phyloP scores from a whole-genome alignment of 2,113 vertebrate genomes.

The Tupaia tana region DNA sequence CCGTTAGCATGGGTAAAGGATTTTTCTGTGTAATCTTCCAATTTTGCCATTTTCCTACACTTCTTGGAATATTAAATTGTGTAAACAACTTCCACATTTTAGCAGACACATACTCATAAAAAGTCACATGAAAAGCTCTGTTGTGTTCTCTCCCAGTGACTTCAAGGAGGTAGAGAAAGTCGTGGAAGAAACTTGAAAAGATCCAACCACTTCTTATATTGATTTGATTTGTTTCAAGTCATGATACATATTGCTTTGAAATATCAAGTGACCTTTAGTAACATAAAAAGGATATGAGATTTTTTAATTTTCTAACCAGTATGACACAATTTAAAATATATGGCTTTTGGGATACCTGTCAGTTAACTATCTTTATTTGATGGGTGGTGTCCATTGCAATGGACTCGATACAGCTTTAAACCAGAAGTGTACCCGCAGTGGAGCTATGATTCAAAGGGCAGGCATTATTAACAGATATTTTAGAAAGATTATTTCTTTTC shows the following conservation, averaged over 20 bases:
- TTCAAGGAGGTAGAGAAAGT: background rate
- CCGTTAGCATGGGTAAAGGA: background rate
- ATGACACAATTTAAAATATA: background rate
- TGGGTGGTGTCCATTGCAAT: background rate
- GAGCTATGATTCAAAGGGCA: background rate
- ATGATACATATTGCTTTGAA: background rate
- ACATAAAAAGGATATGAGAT: conserved; percentile 15
- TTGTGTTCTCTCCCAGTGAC: background rate
- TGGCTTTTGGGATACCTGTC: background rate
- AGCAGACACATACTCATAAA: background rate
- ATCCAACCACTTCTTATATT: background rate
- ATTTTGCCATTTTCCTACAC: conserved; percentile 26
- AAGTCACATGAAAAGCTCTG: background rate
- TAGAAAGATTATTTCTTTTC: conserved; percentile 36
- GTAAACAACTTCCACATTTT: background rate
- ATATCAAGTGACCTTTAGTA: background rate
- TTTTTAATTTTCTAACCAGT: background rate
- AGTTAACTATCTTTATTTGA: background rate
- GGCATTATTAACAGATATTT: background rate
- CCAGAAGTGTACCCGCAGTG: background rate
- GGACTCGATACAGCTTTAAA: background rate
- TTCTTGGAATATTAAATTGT: background rate
- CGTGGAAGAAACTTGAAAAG: background rate
- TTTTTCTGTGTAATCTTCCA: conserved; percentile 2
- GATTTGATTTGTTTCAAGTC: background rate